Base-by-base conservation (phyloP, 2,888 invertebrate genomes). In the Rhamphomyia laevipes region DNA sequence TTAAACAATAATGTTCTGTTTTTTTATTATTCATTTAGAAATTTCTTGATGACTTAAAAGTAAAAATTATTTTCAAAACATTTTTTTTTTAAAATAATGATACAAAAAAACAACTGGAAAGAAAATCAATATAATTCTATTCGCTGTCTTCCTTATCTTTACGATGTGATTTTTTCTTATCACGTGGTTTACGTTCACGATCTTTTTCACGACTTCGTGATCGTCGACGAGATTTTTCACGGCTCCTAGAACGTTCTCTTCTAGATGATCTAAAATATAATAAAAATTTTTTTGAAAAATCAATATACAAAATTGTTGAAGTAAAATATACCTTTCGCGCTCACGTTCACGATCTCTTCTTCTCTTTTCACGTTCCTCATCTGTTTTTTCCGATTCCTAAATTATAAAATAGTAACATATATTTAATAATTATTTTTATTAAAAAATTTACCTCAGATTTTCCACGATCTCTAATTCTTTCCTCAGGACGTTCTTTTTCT, bases 71-170 rank as follows among this genome's bases (percentile, higher is more conserved):
- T 27, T 27, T 9, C 5, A 27, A 27, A 27, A 4, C 23, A 27
- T 27, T 7, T 21, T 21, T 21, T 21, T 21, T 27, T 27, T 27
- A 7, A 27, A 27, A 27, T 27, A 27, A 27, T 27, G 4, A 27
- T 27, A 27, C 7, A 7, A 27, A 27, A 27, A 27, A 7, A 27
- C 5, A 10, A 35, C 2, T n/a, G 35, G 30, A 35, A n/a, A 7
- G 4, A 35, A 3, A n/a, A n/a, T 35, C n/a, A 13, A 38, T 38
- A 16, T 9, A 6, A 13, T 10, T 49, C 70, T 72, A 82, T 71
- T 82, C 81, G 44, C 81, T 81, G 37, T 85, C 85, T 52, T 85
- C 86, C 55, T 82, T 81, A 43, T 82, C 81, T 57, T 86, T 82
- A 37, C 86, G 81, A 61, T 87, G 81, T 15, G 76, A 74, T 65